A percentile compares a stretch with the other conserved stretches of the same genome.
Evolutionary conservation across 2,888 invertebrate species (phyloP).

Genomic region (Ennomos fuscantarius): DNA sequence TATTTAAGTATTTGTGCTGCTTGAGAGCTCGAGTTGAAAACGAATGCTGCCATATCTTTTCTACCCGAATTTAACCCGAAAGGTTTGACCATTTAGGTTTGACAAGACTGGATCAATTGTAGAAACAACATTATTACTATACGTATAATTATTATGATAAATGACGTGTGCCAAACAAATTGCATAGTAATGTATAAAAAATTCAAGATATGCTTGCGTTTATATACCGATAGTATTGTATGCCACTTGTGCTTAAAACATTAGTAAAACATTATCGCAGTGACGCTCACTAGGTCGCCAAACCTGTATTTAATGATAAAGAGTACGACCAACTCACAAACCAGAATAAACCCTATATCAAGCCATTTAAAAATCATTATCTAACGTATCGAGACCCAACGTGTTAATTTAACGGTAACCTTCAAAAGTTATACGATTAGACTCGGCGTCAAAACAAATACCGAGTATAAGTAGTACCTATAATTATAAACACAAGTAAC

Average conservation of each 20-base stretch:
- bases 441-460: constrained; percentile 53
- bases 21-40: too few relatives aligned
- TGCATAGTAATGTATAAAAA: too few relatives aligned
- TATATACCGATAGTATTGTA: too few relatives aligned
- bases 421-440: constrained; percentile 53
- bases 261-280: constrained; percentile 38
- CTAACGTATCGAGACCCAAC: constrained; percentile 13
- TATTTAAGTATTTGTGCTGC: too few relatives aligned
- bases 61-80: too few relatives aligned
- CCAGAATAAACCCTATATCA: constrained; percentile 38
- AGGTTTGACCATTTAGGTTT: too few relatives aligned
- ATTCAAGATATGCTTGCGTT: too few relatives aligned
- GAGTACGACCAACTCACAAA: constrained; percentile 34
- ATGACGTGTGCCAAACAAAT: too few relatives aligned
- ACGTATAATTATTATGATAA: too few relatives aligned
- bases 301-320: constrained; percentile 62
- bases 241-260: constrained; percentile 31
- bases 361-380: constrained; percentile 35
- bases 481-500: constrained; percentile 22
- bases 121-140: too few relatives aligned
- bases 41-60: too few relatives aligned
- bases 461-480: constrained; percentile 40
- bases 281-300: constrained; percentile 57
- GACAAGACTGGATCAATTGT: too few relatives aligned
- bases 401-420: constrained; percentile 46